Conservation (phyloP, 2,113 vertebrate genomes). For the Pachycephala philippinensis region DNA sequence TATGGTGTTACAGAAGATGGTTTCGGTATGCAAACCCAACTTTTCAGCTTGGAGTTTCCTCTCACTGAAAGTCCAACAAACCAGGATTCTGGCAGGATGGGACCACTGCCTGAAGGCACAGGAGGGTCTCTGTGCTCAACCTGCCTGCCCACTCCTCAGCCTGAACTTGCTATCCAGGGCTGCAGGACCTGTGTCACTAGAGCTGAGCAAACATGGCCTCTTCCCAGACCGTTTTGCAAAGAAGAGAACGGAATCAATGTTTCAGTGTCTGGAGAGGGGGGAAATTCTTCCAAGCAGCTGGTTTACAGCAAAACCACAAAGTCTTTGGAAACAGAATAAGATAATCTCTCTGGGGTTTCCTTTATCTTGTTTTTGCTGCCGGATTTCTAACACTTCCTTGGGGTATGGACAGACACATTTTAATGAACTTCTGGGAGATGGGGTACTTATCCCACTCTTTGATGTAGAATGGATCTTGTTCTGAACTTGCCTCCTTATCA, state of each 20-base stretch:
- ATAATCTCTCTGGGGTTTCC: not conserved
- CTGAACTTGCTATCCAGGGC: not conserved
- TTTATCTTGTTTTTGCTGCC: not conserved
- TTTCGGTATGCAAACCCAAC: fast-evolving
- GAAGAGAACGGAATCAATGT: not conserved
- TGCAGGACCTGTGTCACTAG: not conserved
- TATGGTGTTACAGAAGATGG: fast-evolving
- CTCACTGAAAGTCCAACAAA: not conserved
- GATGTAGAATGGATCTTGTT: not conserved
- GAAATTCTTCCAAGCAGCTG: not conserved
- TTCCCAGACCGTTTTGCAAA: not conserved
- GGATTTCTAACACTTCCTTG: not conserved
- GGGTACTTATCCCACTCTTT: not conserved
- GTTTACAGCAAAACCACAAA: not conserved
- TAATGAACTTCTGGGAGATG: not conserved
- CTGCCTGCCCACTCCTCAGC: not conserved
- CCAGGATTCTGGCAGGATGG: not conserved
- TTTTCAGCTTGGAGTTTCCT: not conserved
- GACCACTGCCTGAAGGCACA: not conserved
- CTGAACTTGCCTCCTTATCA: not conserved
- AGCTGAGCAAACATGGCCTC: not conserved
- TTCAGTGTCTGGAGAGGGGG: not conserved
- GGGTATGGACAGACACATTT: not conserved
- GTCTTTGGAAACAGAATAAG: not conserved
- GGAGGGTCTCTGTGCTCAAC: not conserved